A percentile compares a stretch with the other conserved stretches of the same genome.
Conservation (phyloP, 1,140 invertebrate species). For the Scylla paramamosain region DNA sequence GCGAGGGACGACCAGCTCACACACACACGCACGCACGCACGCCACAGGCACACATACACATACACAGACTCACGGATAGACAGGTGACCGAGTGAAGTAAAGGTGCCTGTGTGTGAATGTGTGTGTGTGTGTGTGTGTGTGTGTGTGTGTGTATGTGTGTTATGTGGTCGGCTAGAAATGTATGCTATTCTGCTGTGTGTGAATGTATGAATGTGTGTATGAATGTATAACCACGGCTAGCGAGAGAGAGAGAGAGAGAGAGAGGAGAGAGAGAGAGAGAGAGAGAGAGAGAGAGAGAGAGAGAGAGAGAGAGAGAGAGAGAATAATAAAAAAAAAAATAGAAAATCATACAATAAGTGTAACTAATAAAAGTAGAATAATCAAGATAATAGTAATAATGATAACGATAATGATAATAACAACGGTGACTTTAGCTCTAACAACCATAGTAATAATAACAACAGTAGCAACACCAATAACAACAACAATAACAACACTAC, state of each 20-base stretch:
- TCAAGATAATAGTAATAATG: too few species aligned
- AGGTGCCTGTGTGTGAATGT: not conserved
- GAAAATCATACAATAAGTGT: not conserved
- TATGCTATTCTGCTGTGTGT: too few species aligned
- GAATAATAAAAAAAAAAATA: not conserved
- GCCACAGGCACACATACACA: too few species aligned
- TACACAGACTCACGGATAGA: too few species aligned
- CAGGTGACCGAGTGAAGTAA: not conserved
- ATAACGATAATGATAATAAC: too few species aligned
- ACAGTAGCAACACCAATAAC: not conserved
- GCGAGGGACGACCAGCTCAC: too few species aligned
- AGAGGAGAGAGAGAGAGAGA: not conserved
- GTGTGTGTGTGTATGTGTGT: constrained; percentile 38
- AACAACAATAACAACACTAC: not conserved
- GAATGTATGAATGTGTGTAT: not conserved
- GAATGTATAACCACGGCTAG: not conserved
- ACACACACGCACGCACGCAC: too few species aligned
- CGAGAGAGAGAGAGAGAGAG: not conserved
- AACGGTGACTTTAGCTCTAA: too few species aligned
- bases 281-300: constrained; percentile 8
- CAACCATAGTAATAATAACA: not conserved
- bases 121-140: constrained; percentile 48
- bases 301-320: too few species aligned
- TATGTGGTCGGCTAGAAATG: too few species aligned
- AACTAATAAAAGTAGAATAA: too few species aligned